Evolutionary conservation across 1,140 invertebrate genomes (phyloP), one percentile per base, ranked within the genome.

Genomic region (Temnothorax longispinosus): DNA sequence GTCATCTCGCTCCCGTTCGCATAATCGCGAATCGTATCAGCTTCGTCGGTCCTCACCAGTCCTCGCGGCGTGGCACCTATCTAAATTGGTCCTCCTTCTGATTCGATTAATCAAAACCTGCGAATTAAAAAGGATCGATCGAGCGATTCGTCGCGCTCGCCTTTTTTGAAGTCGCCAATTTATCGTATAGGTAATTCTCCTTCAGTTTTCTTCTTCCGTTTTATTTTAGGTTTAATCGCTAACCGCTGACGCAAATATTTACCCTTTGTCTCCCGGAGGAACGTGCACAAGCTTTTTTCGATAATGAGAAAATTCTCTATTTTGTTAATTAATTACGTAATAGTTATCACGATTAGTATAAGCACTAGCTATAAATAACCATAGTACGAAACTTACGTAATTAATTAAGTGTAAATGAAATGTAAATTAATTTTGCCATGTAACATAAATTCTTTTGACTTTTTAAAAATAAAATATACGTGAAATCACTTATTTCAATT

Each of bases 1-100:
- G 52, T 62, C 72, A 18, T 69, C 41, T 86, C 81, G 15, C 41
- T 56, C 18, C 13, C 52, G 65, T 76, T 85, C 72, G 11, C 35
- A 35, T 56, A 52, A 38, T 21, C 41, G 27, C 41, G n/a, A 84
- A 50, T 77, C 32, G 41, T 21, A 10, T 71, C 47, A 35, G 21
- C 47, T 67, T 35, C 58, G 7, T 54, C 41, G 50, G 21, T n/a
- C 54, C 67, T 58, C 5, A 5, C 6, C 41, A 38, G 21, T n/a
- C 54, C 67, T 58, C 8, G 3, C 4, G 13, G 72, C 56, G 47
- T 52, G 18, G 72, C 38, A 47, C 65, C 54, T 18, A n/a, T 54
- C 54, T 38, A 75, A 72, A 65, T 60, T n/a, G 41, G 54, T 7
- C 6, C 41, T 5, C 18, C 41, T 35, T n/a, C 44, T 35, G 27